These are phyloP conservation scores for Sandelia bainsii DNA, from an alignment of 2,797 vertebrate genomes.

Conservation along the genomic window DNA sequence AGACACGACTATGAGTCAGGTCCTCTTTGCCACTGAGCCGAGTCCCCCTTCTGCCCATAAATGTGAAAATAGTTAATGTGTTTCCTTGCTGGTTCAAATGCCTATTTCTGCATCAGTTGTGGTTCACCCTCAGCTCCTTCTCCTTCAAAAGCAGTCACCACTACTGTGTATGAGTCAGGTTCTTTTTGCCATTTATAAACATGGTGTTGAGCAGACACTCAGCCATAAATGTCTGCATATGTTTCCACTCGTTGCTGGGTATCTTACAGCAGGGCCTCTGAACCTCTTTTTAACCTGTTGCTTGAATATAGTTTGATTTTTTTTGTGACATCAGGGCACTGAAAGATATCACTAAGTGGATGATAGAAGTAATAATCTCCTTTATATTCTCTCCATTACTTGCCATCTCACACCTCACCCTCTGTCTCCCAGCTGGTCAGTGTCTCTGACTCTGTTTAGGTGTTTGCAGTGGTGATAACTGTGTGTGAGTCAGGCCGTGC, in stretches of 20 bases:
- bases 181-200: conserved; percentile 61
- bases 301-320: conserved; percentile 11
- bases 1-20: conserved; percentile 55
- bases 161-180: conserved; percentile 66
- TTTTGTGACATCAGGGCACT: conserved; percentile 7
- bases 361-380: conserved; percentile 7
- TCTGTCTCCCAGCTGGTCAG: conserved; percentile 9
- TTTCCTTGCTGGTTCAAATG: conserved; percentile 70
- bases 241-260: conserved; percentile 47
- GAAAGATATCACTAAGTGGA: conserved; percentile 26
- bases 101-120: conserved; percentile 70
- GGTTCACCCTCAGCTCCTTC: conserved; percentile 65
- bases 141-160: conserved; percentile 54
- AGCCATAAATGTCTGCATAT: conserved; percentile 52
- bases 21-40: conserved; percentile 34
- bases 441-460: conserved; percentile 15
- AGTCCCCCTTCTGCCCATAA: conserved; percentile 60
- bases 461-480: conserved; percentile 43
- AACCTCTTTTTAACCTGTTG: conserved; percentile 34
- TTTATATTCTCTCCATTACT: conserved; percentile 2
- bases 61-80: conserved; percentile 69
- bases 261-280: conserved; percentile 17
- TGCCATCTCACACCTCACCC: conserved; percentile 9
- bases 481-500: conserved; percentile 53
- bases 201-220: conserved; percentile 56